These are phyloP conservation scores for Buathra laborator DNA, from an alignment of 2,888 invertebrate genomes.

Conservation along the genomic window DNA sequence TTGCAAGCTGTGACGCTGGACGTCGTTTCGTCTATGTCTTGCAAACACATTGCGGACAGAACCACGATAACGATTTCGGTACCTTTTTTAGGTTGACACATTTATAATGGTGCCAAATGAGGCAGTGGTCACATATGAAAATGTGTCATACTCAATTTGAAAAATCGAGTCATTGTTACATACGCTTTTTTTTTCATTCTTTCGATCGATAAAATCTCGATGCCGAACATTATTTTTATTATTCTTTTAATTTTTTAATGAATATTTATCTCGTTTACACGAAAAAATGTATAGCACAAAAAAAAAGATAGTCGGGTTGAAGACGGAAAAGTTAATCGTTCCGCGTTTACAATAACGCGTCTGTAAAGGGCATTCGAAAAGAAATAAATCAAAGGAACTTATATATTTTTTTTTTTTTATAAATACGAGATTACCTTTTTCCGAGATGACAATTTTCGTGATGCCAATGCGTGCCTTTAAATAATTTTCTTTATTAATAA, in stretches of 20 bases:
- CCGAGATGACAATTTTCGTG: not conserved
- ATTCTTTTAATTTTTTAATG: not conserved
- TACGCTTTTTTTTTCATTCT: conserved; percentile 2
- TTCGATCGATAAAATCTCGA: conserved; percentile 3
- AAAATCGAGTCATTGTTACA: not conserved
- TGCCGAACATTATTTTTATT: conserved; percentile 1
- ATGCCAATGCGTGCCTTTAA: not conserved
- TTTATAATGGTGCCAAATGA: too few species aligned
- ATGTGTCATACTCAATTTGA: conserved; percentile 76
- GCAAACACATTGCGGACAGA: too few species aligned
- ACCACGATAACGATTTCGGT: too few species aligned
- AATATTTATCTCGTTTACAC: conserved; percentile 17
- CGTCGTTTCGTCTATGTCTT: too few species aligned
- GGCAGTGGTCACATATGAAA: too few species aligned
- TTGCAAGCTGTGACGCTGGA: too few species aligned
- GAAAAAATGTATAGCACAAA: conserved; percentile 37
- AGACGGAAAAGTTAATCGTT: not conserved
- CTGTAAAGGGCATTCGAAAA: conserved; percentile 8
- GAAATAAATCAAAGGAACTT: conserved; percentile 49
- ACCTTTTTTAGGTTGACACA: too few species aligned
- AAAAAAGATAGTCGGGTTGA: not conserved
- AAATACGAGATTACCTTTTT: conserved; percentile 14
- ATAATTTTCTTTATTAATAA: conserved; percentile 15
- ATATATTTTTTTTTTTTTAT: conserved; percentile 19
- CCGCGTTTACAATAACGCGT: conserved; percentile 4